Base-by-base conservation (phyloP, 2,113 vertebrate genomes). In the Crypturellus undulatus region DNA sequence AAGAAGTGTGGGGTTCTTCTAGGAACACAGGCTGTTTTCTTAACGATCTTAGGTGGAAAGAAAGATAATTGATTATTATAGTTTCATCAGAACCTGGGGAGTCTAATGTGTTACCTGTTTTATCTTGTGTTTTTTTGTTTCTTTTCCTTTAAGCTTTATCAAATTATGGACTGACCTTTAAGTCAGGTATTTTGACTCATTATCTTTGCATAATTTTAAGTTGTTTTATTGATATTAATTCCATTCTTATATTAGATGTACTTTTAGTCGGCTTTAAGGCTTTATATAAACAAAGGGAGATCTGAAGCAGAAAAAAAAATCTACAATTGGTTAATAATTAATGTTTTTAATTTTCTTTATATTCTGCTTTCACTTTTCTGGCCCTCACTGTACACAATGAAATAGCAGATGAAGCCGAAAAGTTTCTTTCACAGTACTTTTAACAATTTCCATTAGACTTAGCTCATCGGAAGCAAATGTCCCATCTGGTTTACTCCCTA, bases 401-500 rank as follows among this genome's bases (percentile, higher is more conserved):
- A 97, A 96, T 79, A 97, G 82, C 96, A 97, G 89, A 95, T 95
- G 92, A 98, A 97, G 79, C 95, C 92, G 84, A 95, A 95, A 97
- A 98, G 94, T 97, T 97, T 97, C 80, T 97, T 87, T 96, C 95
- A 86, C 81, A 91, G 86, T 92, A 96, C 87, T 97, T 97, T 72
- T 40, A 96, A 97, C 80, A 88, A 90, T 97, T 97, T 97, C 77
- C 95, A 91, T 83, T 84, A 92, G 84, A 97, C 96, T 96, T 95
- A 93, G 97, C 94, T 96, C 96, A 69, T 95, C 97, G 92, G 89
- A 97, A 97, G 96, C 84, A 97, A 97, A 97, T 95, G 92, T 95
- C 96, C 98, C 98, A 97, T 98, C 97, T 98, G 98, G 96, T 96
- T 97, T 95, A 92, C 78, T 97, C 89, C 92, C 89, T 94, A 89